Base-by-base conservation (phyloP, 2,888 invertebrate species). In the Drosophila kanekoi region DNA sequence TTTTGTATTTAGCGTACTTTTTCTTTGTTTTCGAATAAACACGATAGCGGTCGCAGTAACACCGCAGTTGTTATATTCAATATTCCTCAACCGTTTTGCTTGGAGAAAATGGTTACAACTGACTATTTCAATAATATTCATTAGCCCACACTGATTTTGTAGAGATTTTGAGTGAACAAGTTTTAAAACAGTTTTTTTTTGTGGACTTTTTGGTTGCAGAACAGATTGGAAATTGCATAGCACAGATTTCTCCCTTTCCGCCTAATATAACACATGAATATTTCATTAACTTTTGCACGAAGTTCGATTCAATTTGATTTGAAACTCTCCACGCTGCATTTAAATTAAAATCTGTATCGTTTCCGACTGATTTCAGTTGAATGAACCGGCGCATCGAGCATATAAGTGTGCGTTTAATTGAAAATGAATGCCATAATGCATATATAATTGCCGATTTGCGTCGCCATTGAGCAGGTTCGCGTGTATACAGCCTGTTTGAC, bases 391-490 rank as follows among this genome's bases (percentile, higher is more conserved):
- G 10, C 20, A 37, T 4, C 32, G 20, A 35, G 35, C 33, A 35
- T 35, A 37, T 53, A 65, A 48, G 38, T 73, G 56, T 61, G 45
- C 58, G 57, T 33, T 37, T 61, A 69, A 64, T 60, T 57, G 33
- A 43, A 32, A 62, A 35, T 82, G 52, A 40, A 47, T 56, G 14
- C 40, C 14, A 47, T 47, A 62, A 53, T 64, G 43, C 59, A 62
- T 59, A 67, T 60, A 59, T 67, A 76, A 78, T 73, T 69, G 57
- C 8, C 64, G 43, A 52, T 73, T 76, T 60, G 53, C 51, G 45
- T 44, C 56, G 77, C 54, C 47, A 48, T 60, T 57, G 49, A 51
- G 23, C 41, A 11, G 54, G 28, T 48, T 65, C 40, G 64, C 67
- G 58, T 69, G 63, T 14, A 49, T 58, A 57, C 61, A 54, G 41